Evolutionary conservation across 1,140 invertebrate species (phyloP).

Genomic region (Zaprionus gabonicus): DNA sequence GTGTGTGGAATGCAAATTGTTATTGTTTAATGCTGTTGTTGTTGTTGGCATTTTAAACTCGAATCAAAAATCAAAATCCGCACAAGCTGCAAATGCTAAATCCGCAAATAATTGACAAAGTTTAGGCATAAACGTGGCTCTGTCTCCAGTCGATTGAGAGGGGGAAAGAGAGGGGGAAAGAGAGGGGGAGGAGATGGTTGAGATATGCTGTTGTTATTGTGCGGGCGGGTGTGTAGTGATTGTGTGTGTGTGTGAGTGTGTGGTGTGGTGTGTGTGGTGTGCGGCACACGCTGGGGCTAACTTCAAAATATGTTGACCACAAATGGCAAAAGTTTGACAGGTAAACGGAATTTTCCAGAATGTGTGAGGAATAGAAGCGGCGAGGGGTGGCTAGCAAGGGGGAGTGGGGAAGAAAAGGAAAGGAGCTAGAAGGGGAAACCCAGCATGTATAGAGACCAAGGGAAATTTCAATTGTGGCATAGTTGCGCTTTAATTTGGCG

Average conservation of each 20-base stretch:
- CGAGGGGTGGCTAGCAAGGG: background rate
- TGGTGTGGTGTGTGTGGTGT: slow-evolving; percentile 39
- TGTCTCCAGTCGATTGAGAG: slow-evolving; percentile 52
- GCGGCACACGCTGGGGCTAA: slow-evolving; percentile 57
- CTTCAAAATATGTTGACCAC: slow-evolving; percentile 81
- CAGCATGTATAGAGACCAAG: background rate
- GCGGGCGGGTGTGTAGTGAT: background rate
- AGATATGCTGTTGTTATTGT: slow-evolving; percentile 20
- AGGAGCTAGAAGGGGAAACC: background rate
- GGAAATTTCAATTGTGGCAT: slow-evolving; percentile 7
- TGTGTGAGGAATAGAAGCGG: slow-evolving; percentile 36
- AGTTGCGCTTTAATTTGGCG: slow-evolving; percentile 44
- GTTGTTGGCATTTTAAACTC: slow-evolving; percentile 67
- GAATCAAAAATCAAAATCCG: slow-evolving; percentile 81
- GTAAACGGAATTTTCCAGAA: slow-evolving; percentile 79
- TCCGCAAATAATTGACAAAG: slow-evolving; percentile 82
- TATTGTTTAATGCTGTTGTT: slow-evolving; percentile 35
- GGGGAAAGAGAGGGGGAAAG: slow-evolving; percentile 8
- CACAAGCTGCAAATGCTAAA: slow-evolving; percentile 81
- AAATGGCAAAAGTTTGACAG: slow-evolving; percentile 81
- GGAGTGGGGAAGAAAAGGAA: background rate
- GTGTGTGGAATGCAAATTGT: slow-evolving; percentile 46
- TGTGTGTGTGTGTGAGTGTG: slow-evolving; percentile 8
- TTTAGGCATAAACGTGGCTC: slow-evolving; percentile 80
- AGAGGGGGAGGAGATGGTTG: slow-evolving; percentile 14